These are phyloP conservation scores for Cosmia pyralina DNA, from an alignment of 2,888 invertebrate species.

Conservation along the genomic window DNA sequence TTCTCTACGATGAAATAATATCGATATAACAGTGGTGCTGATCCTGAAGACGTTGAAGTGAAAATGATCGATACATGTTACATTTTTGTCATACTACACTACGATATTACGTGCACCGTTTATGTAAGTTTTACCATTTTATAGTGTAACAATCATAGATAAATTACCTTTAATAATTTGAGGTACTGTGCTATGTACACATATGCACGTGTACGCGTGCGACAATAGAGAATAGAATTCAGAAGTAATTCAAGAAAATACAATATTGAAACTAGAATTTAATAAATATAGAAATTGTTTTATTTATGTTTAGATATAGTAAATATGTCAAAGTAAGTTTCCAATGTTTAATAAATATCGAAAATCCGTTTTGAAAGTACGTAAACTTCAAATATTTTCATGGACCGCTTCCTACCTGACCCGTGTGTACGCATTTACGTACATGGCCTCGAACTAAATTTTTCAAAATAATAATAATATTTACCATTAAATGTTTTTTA, in stretches of 20 bases:
- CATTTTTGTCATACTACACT: constrained; percentile 61
- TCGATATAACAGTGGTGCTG: constrained; percentile 61
- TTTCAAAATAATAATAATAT: constrained; percentile 47
- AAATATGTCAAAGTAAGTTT: constrained; percentile 20
- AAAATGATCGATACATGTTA: constrained; percentile 53
- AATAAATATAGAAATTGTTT: constrained; percentile 49
- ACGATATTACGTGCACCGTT: constrained; percentile 59
- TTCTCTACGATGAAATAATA: constrained; percentile 36
- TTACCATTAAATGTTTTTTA: constrained; percentile 61
- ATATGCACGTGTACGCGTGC: constrained; percentile 17
- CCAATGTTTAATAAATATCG: background rate
- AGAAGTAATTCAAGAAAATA: constrained; percentile 38
- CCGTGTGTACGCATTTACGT: constrained; percentile 8
- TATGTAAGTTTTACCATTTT: constrained; percentile 60
- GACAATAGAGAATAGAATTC: constrained; percentile 43
- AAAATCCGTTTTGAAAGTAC: constrained; percentile 1
- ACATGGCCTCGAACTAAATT: constrained; percentile 38
- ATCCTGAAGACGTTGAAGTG: constrained; percentile 35
- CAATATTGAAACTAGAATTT: constrained; percentile 34
- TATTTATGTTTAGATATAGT: constrained; percentile 35
- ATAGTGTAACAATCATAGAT: constrained; percentile 54
- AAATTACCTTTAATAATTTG: constrained; percentile 47
- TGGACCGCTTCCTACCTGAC: constrained; percentile 8
- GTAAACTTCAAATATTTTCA: constrained; percentile 19
- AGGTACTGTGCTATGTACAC: constrained; percentile 55